These are phyloP conservation scores for Ancistrus triradiatus DNA, from an alignment of 2,113 vertebrate species.

Conservation along the genomic window DNA sequence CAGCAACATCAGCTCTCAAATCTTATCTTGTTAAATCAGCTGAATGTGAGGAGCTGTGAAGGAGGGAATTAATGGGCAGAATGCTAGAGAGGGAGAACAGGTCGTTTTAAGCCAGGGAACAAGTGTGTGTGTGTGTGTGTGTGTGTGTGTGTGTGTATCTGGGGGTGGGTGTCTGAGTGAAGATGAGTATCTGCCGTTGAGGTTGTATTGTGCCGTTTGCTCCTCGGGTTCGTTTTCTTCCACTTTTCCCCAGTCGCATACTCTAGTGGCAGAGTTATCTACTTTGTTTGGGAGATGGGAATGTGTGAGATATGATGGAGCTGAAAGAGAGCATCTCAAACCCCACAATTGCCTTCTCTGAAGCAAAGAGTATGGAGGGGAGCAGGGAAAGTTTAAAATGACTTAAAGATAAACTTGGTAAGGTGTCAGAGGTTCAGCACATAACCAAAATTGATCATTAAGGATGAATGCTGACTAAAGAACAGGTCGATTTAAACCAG, in stretches of 20 bases:
- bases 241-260: constrained; percentile 26
- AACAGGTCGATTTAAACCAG: too few relatives aligned
- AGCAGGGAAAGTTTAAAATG: too few relatives aligned
- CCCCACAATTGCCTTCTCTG: background rate
- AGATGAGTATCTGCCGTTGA: constrained; percentile 46
- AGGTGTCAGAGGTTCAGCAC: too few relatives aligned
- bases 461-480: too few relatives aligned
- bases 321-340: background rate
- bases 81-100: constrained; percentile 67
- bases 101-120: constrained; percentile 42
- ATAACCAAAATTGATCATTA: too few relatives aligned
- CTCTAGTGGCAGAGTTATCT: constrained; percentile 43
- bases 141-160: constrained; percentile 17
- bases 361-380: too few relatives aligned
- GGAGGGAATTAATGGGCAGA: constrained; percentile 80
- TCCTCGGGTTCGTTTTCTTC: constrained; percentile 41
- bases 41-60: constrained; percentile 90
- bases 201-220: constrained; percentile 20
- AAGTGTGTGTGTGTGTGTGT: constrained; percentile 21
- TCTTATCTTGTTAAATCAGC: constrained; percentile 99
- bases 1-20: constrained; percentile 91
- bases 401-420: too few relatives aligned
- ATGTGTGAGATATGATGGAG: constrained; percentile 14
- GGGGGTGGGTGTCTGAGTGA: constrained; percentile 16
- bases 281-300: constrained; percentile 38